phyloP scores from a whole-genome alignment of 2,113 vertebrate genomes.

The Varanus komodoensis region DNA sequence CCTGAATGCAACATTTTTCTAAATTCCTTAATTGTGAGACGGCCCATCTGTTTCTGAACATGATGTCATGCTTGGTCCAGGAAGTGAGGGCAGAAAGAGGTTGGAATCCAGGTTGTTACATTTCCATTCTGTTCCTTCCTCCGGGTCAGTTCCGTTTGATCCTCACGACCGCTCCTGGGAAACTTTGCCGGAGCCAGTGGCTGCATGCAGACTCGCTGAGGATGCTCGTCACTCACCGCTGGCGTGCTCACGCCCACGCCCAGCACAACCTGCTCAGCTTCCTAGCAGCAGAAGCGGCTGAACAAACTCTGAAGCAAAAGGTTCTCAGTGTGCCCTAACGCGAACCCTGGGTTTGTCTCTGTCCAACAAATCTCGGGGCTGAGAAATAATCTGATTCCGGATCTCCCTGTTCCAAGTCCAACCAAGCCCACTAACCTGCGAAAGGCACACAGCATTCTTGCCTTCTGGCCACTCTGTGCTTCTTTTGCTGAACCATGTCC shows the following conservation, averaged over 20 bases:
- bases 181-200: neutral
- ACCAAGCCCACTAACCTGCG: neutral
- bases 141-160: neutral
- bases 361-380: neutral
- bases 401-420: neutral
- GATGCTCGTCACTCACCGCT: neutral
- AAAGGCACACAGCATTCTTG: neutral
- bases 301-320: neutral
- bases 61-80: constrained; percentile 59
- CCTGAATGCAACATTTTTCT: constrained; percentile 67
- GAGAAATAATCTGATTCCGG: neutral
- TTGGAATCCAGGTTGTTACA: constrained; percentile 13
- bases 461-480: neutral
- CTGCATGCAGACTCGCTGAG: neutral
- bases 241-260: neutral
- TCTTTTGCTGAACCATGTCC: neutral
- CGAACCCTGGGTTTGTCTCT: neutral
- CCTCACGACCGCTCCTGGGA: neutral
- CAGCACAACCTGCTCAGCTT: neutral
- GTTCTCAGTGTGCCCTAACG: neutral
- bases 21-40: constrained; percentile 64
- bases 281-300: neutral
- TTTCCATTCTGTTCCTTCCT: neutral
- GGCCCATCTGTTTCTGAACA: constrained; percentile 69
- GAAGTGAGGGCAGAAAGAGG: constrained; percentile 28